Conservation (phyloP, 2,888 invertebrate species). For the Cheilosia pagana region DNA sequence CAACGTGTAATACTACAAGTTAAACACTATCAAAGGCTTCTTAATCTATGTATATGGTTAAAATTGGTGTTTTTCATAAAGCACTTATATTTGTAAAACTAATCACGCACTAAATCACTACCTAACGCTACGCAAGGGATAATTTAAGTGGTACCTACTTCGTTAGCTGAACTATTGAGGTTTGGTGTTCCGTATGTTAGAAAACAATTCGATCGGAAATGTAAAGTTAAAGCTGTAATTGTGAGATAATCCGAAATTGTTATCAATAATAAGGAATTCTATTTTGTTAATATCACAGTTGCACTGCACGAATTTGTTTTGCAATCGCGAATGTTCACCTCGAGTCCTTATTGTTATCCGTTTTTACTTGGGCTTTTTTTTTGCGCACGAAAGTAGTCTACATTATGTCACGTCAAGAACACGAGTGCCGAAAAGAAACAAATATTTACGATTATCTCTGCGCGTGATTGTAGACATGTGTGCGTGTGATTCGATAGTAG, state of each 20-base stretch:
- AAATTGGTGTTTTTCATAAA: conserved; percentile 51
- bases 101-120: conserved; percentile 30
- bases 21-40: conserved; percentile 37
- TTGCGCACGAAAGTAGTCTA: conserved; percentile 36
- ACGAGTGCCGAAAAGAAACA: conserved; percentile 61
- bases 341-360: conserved; percentile 16
- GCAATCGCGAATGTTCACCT: conserved; percentile 14
- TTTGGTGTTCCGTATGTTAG: conserved; percentile 57
- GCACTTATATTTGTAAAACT: conserved; percentile 45
- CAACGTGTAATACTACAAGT: neutral
- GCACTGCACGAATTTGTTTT: conserved; percentile 20
- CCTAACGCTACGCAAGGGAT: conserved; percentile 15
- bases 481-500: neutral
- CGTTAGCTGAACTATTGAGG: conserved; percentile 23
- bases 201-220: conserved; percentile 18
- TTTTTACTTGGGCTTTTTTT: neutral
- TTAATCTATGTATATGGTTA: conserved; percentile 1
- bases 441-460: conserved; percentile 63
- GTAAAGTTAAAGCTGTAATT: conserved; percentile 48
- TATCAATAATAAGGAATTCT: neutral
- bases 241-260: conserved; percentile 16
- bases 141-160: conserved; percentile 26
- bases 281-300: conserved; percentile 62
- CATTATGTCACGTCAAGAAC: conserved; percentile 71
- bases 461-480: conserved; percentile 18